Conservation (phyloP, 2,113 vertebrate species). For the Procavia capensis region DNA sequence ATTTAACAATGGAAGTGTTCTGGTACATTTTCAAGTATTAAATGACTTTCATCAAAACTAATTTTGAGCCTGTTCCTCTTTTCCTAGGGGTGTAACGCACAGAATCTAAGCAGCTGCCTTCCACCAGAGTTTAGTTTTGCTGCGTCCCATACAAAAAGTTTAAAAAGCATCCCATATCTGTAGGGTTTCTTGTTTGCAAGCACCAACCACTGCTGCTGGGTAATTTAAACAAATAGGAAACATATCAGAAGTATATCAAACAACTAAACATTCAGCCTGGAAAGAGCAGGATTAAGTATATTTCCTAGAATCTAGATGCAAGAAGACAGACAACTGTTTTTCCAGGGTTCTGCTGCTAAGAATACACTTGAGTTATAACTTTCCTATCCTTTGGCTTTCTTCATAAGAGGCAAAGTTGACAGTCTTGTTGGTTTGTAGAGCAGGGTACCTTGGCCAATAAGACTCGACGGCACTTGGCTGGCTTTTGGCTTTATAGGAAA, state of each 20-base stretch:
- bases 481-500: no score
- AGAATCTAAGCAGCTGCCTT: not conserved
- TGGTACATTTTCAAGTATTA: constrained; percentile 23
- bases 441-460: not conserved
- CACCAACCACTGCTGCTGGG: not conserved
- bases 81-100: not conserved
- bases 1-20: constrained; percentile 16
- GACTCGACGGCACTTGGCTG: no score
- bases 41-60: constrained; percentile 17
- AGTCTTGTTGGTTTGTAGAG: not conserved
- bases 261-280: not conserved
- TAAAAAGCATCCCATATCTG: not conserved
- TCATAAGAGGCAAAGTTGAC: not conserved
- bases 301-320: not conserved
- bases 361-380: not conserved
- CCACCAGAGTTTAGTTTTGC: not conserved
- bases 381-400: not conserved
- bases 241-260: not conserved
- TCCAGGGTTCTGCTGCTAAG: not conserved
- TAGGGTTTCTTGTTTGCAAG: not conserved
- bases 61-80: constrained; percentile 2
- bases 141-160: not conserved
- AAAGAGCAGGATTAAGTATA: not conserved
- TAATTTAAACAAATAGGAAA: not conserved
- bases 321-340: not conserved